Base-by-base conservation (phyloP, 2,113 vertebrate genomes). In the Tetrax tetrax region DNA sequence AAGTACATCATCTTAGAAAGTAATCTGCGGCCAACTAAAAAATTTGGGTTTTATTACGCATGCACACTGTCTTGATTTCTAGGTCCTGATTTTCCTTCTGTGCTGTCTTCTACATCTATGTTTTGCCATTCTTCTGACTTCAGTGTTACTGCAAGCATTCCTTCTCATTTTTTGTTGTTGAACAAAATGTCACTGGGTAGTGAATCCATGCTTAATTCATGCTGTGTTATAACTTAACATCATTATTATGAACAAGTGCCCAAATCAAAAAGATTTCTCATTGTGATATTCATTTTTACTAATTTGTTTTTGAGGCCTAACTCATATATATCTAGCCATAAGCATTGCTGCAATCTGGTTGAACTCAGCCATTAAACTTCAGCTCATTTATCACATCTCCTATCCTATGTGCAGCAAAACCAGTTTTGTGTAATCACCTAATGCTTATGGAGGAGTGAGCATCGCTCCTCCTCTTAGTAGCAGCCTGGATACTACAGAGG, bases 371-470 rank as follows among this genome's bases (percentile, higher is more conserved):
- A 14, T 72, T 68, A 71, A 86, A 43, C 33, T 74, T 82, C 5
- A 7, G 10, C 25, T 90, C 16, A 25, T 71, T 83, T 85, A 37
- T 86, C 7, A 4, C 6, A 50, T 65, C 22, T 88, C 16, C 28
- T 69, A 17, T 51, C 14, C 47, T 54, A 4, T 33, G 28, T 41
- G 29, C 7, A 88, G 23, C 10, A 86, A 83, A 85, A 95, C 54
- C 29, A 71, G 27, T 51, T 89, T 56, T 47, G 45, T 83, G 11
- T 65, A 69, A 47, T 66, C 13, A 45, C 14, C 13, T 87, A 70
- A 37, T 2, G 2, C 20, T 63, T 37, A n/a, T 0, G 6, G 25
- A 15, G 29, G 23, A 38, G 38, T 45, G 48, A 54, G 20, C 0
- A 0, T 31, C 13, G 17, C 35, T 80, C 1, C 9, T 79, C 4